Conservation (phyloP, 2,113 vertebrate species). For the Antennarius striatus region DNA sequence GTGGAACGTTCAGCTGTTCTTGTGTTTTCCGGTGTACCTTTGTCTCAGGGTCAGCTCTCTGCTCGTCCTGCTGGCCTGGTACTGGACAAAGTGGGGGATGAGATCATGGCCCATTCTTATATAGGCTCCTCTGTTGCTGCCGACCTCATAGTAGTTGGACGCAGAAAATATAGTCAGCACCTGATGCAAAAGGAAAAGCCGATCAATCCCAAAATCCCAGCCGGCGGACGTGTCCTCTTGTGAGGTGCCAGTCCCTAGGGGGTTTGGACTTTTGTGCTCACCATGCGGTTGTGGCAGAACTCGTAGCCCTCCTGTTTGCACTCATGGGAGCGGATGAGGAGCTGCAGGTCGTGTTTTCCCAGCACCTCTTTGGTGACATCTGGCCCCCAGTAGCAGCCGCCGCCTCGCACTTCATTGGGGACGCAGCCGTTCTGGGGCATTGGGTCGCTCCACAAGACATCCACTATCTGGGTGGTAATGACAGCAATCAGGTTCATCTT, state of each 20-base stretch:
- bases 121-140: slow-evolving; percentile 94
- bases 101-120: slow-evolving; percentile 90
- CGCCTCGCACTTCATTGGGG: slow-evolving; percentile 86
- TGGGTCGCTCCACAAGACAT: slow-evolving; percentile 94
- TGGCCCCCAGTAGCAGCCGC: slow-evolving; percentile 93
- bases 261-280: slow-evolving; percentile 44
- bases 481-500: background rate
- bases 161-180: slow-evolving; percentile 96
- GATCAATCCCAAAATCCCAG: too few relatives aligned
- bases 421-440: slow-evolving; percentile 87
- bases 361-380: slow-evolving; percentile 87
- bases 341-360: slow-evolving; percentile 83
- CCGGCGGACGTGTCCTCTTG: too few relatives aligned
- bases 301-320: slow-evolving; percentile 96
- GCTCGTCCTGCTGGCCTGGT: slow-evolving; percentile 88
- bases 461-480: slow-evolving; percentile 80
- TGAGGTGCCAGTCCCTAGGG: too few relatives aligned
- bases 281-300: slow-evolving; percentile 91
- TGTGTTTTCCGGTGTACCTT: slow-evolving; percentile 70
- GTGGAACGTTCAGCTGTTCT: background rate
- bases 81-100: slow-evolving; percentile 89
- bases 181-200: slow-evolving; percentile 60
- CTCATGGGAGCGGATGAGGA: slow-evolving; percentile 93
- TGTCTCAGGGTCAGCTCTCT: slow-evolving; percentile 86
- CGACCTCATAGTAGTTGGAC: slow-evolving; percentile 94